phyloP scores from a whole-genome alignment of 2,797 vertebrate species.

The Sarcophilus harrisii region DNA sequence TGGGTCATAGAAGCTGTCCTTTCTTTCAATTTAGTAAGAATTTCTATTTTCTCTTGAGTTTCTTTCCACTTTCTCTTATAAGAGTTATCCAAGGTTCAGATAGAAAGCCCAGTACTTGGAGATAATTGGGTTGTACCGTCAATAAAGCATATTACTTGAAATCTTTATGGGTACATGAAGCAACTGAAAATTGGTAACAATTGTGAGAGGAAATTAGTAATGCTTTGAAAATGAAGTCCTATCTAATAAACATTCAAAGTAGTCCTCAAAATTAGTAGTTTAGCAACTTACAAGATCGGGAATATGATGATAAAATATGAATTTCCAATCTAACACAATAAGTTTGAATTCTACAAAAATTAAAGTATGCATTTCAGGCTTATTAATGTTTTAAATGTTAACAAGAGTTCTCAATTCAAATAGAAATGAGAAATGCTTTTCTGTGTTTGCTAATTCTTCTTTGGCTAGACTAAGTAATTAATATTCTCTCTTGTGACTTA shows the following conservation, averaged over 20 bases:
- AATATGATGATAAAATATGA: neutral
- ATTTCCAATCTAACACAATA: neutral
- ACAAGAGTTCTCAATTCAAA: neutral
- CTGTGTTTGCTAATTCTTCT: constrained; percentile 15
- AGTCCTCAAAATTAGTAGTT: neutral
- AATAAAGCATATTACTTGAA: constrained; percentile 31
- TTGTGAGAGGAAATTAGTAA: constrained; percentile 15
- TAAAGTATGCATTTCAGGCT: constrained; percentile 16
- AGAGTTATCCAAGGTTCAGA: neutral
- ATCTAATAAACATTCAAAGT: neutral
- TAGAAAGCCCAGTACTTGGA: constrained; percentile 25
- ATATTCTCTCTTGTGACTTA: neutral
- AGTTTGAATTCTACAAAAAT: neutral
- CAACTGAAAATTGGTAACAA: neutral
- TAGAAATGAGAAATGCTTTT: constrained; percentile 13
- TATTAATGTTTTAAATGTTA: constrained; percentile 13
- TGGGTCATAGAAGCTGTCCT: constrained; percentile 46
- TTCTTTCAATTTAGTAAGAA: constrained; percentile 70
- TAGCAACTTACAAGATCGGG: neutral
- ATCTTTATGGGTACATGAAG: neutral
- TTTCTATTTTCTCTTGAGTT: constrained; percentile 49
- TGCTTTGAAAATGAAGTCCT: neutral
- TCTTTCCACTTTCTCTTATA: constrained; percentile 18
- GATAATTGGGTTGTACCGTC: neutral
- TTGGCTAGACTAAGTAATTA: neutral